These are phyloP conservation scores for Cyprinodon tularosa DNA, from an alignment of 2,113 vertebrate genomes.

Conservation along the genomic window DNA sequence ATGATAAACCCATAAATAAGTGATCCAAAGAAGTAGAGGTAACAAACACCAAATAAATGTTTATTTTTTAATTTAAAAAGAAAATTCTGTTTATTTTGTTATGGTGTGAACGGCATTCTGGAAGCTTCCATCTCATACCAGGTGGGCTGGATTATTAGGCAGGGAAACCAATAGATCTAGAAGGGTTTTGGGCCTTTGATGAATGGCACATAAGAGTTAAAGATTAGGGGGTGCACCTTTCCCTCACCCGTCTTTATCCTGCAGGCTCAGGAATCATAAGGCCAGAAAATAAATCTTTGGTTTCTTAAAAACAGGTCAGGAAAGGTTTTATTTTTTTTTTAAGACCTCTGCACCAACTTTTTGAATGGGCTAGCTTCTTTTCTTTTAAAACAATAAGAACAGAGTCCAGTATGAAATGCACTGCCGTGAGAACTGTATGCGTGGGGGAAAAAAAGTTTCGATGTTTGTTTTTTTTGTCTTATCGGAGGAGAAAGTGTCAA, in stretches of 20 bases:
- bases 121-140: conserved; percentile 21
- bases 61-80: conserved; percentile 10
- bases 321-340: not conserved
- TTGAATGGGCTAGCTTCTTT: not conserved
- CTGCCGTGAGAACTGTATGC: conserved; percentile 53
- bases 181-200: conserved; percentile 25
- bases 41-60: conserved; percentile 47
- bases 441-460: conserved; percentile 38
- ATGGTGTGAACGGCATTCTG: conserved; percentile 10
- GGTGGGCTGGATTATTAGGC: conserved; percentile 1
- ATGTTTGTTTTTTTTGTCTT: conserved; percentile 45
- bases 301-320: conserved; percentile 15
- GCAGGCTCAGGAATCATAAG: conserved; percentile 39
- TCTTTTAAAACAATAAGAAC: not conserved
- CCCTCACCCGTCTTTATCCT: conserved; percentile 7
- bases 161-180: conserved; percentile 17
- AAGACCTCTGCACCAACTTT: not conserved
- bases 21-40: conserved; percentile 65
- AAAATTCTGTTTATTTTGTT: conserved; percentile 2
- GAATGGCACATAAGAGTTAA: conserved; percentile 14
- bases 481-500: conserved; percentile 53
- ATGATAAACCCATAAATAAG: conserved; percentile 30
- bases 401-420: conserved; percentile 36
- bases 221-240: conserved; percentile 3
- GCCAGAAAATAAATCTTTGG: conserved; percentile 22